A percentile compares a stretch with the other conserved stretches of the same genome.
Evolutionary conservation across 1,140 invertebrate genomes (phyloP).

Genomic region (Sipha flava): DNA sequence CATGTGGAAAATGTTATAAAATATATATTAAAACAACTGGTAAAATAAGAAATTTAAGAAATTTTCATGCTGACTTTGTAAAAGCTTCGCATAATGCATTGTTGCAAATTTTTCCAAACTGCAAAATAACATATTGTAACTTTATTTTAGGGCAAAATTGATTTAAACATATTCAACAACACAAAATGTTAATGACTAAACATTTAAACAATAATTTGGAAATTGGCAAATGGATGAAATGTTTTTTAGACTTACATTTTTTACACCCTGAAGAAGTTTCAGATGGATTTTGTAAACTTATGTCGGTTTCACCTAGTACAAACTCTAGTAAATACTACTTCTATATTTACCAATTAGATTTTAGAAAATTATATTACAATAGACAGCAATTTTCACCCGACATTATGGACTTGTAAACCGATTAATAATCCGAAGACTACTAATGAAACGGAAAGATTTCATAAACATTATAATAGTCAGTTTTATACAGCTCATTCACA

Average conservation of each 20-base stretch:
- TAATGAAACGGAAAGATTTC: neutral
- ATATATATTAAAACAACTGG: neutral
- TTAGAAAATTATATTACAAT: neutral
- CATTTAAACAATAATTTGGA: neutral
- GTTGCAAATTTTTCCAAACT: neutral
- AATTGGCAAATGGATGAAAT: neutral
- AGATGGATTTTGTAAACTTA: no score
- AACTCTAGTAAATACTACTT: no score
- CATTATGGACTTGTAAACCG: neutral
- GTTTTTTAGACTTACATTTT: neutral
- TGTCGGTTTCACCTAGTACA: no score
- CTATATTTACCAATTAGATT: neutral
- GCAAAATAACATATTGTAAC: neutral
- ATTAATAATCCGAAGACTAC: no score
- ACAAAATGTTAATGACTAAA: neutral
- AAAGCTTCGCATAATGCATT: neutral
- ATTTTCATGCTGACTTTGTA: neutral
- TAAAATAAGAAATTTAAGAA: neutral
- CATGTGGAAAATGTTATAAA: neutral
- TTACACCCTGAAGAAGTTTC: neutral
- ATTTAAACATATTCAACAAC: neutral
- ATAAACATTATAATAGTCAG: neutral
- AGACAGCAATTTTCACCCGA: neutral
- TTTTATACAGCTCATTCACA: neutral
- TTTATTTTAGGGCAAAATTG: neutral